phyloP scores from a whole-genome alignment of 1,140 invertebrate genomes.

The Neodiprion pinetum region DNA sequence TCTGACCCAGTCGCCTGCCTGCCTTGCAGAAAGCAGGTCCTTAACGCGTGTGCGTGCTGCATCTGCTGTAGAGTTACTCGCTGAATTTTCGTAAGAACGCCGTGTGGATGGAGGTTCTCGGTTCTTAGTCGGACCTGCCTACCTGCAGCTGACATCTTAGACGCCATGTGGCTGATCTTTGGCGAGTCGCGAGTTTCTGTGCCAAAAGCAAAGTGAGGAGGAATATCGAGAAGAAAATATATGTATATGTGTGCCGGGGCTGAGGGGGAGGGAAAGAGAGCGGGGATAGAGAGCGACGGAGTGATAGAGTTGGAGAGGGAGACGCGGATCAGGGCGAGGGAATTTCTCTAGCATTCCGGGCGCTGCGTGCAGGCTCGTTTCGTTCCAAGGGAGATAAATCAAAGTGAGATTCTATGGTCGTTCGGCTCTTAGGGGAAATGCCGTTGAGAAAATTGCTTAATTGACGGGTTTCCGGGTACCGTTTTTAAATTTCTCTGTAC shows the following conservation, averaged over 20 bases:
- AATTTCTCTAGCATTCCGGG: background rate
- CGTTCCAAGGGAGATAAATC: background rate
- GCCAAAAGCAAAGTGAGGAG: too few species aligned
- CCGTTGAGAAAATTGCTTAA: background rate
- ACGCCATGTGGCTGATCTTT: background rate
- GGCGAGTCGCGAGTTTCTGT: background rate
- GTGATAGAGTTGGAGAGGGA: background rate
- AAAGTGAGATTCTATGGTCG: background rate
- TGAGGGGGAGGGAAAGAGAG: slow-evolving; percentile 21
- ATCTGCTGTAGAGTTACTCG: too few species aligned
- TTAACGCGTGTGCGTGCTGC: too few species aligned
- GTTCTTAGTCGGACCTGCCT: too few species aligned
- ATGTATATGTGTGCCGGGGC: background rate
- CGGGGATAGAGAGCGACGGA: slow-evolving; percentile 18
- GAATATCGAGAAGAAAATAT: too few species aligned
- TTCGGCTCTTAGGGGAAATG: background rate
- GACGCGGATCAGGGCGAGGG: background rate
- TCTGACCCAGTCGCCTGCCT: too few species aligned
- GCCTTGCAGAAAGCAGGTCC: too few species aligned
- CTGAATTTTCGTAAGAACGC: too few species aligned
- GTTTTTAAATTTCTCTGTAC: background rate
- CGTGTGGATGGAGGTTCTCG: too few species aligned
- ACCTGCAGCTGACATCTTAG: too few species aligned
- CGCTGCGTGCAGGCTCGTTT: background rate
- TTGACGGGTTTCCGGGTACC: background rate